Evolutionary conservation across 2,888 invertebrate species (phyloP), one percentile per base, ranked within the genome.

Genomic region (Strigamia crassipes): DNA sequence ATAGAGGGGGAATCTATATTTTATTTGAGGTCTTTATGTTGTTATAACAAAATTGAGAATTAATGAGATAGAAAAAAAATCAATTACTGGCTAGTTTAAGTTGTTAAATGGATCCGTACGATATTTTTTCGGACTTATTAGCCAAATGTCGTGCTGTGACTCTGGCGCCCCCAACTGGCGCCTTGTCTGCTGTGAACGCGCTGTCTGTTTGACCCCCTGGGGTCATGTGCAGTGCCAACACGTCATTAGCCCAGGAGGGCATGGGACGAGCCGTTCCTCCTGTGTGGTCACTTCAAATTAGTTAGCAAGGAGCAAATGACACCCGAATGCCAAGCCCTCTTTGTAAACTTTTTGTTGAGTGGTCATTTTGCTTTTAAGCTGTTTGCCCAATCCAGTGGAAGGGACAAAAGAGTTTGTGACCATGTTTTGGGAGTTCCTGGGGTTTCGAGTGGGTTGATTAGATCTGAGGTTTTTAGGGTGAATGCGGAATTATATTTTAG

Each of bases 261-360:
- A 66, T 66, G 61, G 61, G 61, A 66, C 61, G 61, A 18, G 61
- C 61, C 61, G 61, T 66, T 66, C 61, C 61, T 66, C 61, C 61
- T 66, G 61, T 66, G 61, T 66, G 61, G 61, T 66, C 61, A 66
- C 61, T 66, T 66, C 61, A 66, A 66, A 66, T 66, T 66, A 66
- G 61, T 66, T 66, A 66, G 61, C 61, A 66, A 66, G 61, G 21
- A 66, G 61, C 61, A 66, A 66, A 66, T 66, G 61, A 66, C 61
- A 66, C 61, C 61, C 61, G 8, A 66, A 66, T 66, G 61, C 61
- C 61, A 66, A 66, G 61, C 61, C 61, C 61, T 66, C 61, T 66
- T 66, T 66, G 61, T 66, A 66, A 66, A 66, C 61, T 66, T 66
- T 66, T 66, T 66, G 61, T 66, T 66, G 61, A 66, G 23, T 66